These are phyloP conservation scores for Pseudonaja textilis DNA, from an alignment of 2,113 vertebrate species.

Conservation along the genomic window DNA sequence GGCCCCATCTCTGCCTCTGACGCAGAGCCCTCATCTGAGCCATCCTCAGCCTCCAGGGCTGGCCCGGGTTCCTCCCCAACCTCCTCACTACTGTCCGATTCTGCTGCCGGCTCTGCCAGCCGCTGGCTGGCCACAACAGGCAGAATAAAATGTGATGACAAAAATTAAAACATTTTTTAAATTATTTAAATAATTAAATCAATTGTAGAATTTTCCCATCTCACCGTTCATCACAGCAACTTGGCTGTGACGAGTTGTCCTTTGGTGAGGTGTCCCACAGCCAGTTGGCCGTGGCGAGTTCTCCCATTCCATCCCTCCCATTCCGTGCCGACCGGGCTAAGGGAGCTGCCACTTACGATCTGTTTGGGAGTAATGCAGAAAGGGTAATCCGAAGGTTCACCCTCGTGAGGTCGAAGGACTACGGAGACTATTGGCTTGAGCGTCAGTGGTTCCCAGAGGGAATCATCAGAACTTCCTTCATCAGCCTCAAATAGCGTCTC, in stretches of 20 bases:
- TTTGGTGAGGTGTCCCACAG: too few species aligned
- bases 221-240: not conserved
- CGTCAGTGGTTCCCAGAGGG: not conserved
- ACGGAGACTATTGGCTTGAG: conserved; percentile 73
- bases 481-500: not conserved
- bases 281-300: not conserved
- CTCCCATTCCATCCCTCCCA: not conserved
- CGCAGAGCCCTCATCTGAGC: too few species aligned
- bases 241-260: too few species aligned
- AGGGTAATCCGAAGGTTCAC: conserved; percentile 72
- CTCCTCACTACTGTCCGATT: too few species aligned
- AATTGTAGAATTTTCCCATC: not conserved
- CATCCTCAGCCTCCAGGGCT: too few species aligned
- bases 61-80: too few species aligned
- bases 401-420: conserved; percentile 75
- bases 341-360: conserved; percentile 69
- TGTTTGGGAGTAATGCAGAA: conserved; percentile 85
- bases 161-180: not conserved
- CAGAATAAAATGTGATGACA: not conserved
- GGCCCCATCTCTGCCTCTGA: too few species aligned
- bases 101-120: too few species aligned
- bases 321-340: not conserved
- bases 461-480: not conserved
- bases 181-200: not conserved
- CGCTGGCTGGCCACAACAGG: too few species aligned